phyloP scores from a whole-genome alignment of 2,113 vertebrate species.

The Herpailurus yagouaroundi region DNA sequence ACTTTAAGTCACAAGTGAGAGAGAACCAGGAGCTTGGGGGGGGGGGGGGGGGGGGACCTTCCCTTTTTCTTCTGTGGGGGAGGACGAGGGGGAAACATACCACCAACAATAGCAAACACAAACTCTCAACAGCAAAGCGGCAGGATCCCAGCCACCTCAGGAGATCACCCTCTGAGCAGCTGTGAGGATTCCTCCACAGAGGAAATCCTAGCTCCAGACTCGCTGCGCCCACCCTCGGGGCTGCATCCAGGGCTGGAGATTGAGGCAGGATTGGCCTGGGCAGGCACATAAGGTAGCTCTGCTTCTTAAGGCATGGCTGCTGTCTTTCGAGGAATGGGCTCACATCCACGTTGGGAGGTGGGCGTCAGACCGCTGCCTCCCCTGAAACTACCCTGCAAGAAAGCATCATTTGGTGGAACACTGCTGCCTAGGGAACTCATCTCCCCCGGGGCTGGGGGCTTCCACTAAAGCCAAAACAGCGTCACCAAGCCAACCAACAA shows the following conservation, averaged over 20 bases:
- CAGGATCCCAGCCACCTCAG: not conserved
- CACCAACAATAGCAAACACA: not conserved
- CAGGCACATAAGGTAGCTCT: slow-evolving; percentile 74
- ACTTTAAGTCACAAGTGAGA: slow-evolving; percentile 44
- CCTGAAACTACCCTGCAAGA: slow-evolving; percentile 46
- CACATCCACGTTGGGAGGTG: not conserved
- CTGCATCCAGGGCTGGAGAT: slow-evolving; percentile 18
- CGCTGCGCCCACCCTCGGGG: not conserved
- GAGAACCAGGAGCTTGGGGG: not conserved
- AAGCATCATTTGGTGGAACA: not conserved
- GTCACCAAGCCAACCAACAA: slow-evolving; percentile 6
- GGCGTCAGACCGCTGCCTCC: not conserved
- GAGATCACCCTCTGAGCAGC: not conserved
- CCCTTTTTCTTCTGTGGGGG: not conserved
- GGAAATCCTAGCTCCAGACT: not conserved
- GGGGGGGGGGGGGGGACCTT: not conserved
- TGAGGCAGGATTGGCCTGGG: slow-evolving; percentile 59
- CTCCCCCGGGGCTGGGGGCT: not conserved
- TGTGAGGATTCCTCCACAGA: slow-evolving; percentile 7
- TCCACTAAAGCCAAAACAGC: slow-evolving; percentile 55
- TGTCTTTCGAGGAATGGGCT: slow-evolving; percentile 21
- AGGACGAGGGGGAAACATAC: not conserved
- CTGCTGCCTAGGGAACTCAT: slow-evolving; percentile 3
- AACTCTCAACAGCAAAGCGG: not conserved
- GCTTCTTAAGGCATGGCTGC: slow-evolving; percentile 76